Percentiles rank a stretch among this genome's conserved stretches.
These are phyloP conservation scores for Gobius niger DNA, from an alignment of 2,113 vertebrate genomes.

Conservation along the genomic window DNA sequence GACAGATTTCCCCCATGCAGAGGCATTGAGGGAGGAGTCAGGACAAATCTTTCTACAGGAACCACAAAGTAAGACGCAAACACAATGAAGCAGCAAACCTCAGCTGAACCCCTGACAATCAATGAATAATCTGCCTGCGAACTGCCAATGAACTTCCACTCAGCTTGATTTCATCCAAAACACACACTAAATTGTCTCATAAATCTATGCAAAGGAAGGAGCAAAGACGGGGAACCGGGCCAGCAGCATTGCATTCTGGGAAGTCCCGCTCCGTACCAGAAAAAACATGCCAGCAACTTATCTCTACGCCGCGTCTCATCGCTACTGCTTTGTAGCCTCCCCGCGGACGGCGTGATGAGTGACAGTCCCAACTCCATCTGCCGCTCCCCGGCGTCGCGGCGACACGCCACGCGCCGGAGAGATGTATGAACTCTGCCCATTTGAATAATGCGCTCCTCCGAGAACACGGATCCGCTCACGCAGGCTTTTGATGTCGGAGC, in stretches of 20 bases:
- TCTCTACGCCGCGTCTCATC: slow-evolving; percentile 51
- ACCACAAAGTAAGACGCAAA: too few relatives aligned
- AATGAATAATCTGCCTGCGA: slow-evolving; percentile 63
- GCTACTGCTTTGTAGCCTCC: slow-evolving; percentile 56
- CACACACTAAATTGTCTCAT: slow-evolving; percentile 59
- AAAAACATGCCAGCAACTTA: slow-evolving; percentile 36
- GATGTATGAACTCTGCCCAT: slow-evolving; percentile 44
- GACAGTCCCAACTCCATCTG: slow-evolving; percentile 52
- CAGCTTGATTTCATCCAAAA: slow-evolving; percentile 63
- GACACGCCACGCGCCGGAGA: slow-evolving; percentile 40
- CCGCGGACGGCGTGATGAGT: slow-evolving; percentile 48
- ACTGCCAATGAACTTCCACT: slow-evolving; percentile 63
- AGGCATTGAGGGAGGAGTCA: too few relatives aligned
- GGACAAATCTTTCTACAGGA: too few relatives aligned
- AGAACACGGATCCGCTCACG: slow-evolving; percentile 52
- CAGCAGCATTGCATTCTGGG: slow-evolving; percentile 16
- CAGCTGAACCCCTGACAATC: slow-evolving; percentile 41
- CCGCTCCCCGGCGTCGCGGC: slow-evolving; percentile 38
- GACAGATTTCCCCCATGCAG: too few relatives aligned
- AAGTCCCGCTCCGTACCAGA: slow-evolving; percentile 39
- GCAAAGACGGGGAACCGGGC: slow-evolving; percentile 22
- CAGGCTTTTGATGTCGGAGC: slow-evolving; percentile 61
- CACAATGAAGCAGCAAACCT: too few relatives aligned
- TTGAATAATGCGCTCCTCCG: slow-evolving; percentile 63
- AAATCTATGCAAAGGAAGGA: slow-evolving; percentile 54